Evolutionary conservation across 2,888 invertebrate species (phyloP).

Genomic region (Boloria selene): DNA sequence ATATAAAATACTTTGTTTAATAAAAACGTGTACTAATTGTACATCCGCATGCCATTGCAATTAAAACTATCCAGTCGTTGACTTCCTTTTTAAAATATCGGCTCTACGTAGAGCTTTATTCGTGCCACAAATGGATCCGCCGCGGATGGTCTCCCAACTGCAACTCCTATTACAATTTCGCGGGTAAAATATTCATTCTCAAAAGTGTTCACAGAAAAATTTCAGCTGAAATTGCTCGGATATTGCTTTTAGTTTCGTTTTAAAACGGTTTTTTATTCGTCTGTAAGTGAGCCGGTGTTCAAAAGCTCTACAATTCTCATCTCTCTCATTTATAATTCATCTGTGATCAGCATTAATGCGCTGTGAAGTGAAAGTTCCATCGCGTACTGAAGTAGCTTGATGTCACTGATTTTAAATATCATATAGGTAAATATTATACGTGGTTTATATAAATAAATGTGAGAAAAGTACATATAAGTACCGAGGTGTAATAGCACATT

Average conservation of each 20-base stretch:
- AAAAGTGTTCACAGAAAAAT: constrained; percentile 13
- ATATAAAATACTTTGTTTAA: neutral
- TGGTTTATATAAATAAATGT: too few species aligned
- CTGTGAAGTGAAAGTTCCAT: neutral
- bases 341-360: neutral
- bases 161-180: constrained; percentile 17
- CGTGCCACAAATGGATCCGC: constrained; percentile 13
- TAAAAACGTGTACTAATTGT: neutral
- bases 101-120: constrained; percentile 7
- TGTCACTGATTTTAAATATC: too few species aligned
- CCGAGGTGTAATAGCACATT: too few species aligned
- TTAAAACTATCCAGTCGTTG: constrained; percentile 10
- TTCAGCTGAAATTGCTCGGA: constrained; percentile 20
- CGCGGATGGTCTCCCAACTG: constrained; percentile 8
- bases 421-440: too few species aligned
- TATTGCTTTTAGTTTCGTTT: constrained; percentile 24
- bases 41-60: neutral
- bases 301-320: neutral
- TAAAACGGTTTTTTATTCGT: constrained; percentile 8
- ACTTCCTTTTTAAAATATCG: constrained; percentile 12
- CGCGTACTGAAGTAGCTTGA: too few species aligned
- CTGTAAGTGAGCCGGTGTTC: constrained; percentile 12
- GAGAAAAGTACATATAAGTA: too few species aligned
- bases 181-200: constrained; percentile 21
- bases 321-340: constrained; percentile 8